Percentiles rank a stretch among this genome's conserved stretches.
Evolutionary conservation across 2,888 invertebrate species (phyloP).

Genomic region (Nomada ruficornis): DNA sequence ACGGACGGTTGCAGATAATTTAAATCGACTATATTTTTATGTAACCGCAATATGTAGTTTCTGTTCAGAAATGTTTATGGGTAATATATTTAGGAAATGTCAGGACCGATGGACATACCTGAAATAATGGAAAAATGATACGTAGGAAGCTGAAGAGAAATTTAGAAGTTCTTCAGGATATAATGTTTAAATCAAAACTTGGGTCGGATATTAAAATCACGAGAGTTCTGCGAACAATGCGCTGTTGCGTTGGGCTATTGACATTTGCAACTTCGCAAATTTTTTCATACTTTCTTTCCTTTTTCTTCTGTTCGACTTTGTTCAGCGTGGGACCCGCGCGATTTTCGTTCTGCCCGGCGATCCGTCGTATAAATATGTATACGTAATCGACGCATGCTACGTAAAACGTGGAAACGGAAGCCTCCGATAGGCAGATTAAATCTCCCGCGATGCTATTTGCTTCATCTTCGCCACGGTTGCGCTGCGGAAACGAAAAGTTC

Average conservation of each 20-base stretch:
- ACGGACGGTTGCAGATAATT: background rate
- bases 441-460: background rate
- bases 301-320: conserved; percentile 37
- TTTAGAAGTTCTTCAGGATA: too few relatives aligned
- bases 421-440: background rate
- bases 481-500: too few relatives aligned
- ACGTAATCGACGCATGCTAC: conserved; percentile 27
- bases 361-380: conserved; percentile 29
- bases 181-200: too few relatives aligned
- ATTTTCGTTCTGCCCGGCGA: conserved; percentile 61
- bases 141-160: too few relatives aligned
- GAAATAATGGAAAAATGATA: too few relatives aligned
- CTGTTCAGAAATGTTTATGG: too few relatives aligned
- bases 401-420: conserved; percentile 33
- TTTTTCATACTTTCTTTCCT: background rate
- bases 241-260: too few relatives aligned
- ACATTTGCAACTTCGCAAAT: background rate
- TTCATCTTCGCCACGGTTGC: conserved; percentile 6
- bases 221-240: too few relatives aligned
- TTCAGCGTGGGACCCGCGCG: conserved; percentile 34
- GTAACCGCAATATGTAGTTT: too few relatives aligned
- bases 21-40: background rate
- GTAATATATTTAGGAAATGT: too few relatives aligned
- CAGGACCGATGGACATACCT: too few relatives aligned
- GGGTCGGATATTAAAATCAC: too few relatives aligned